Conservation (phyloP, 1,140 invertebrate species). For the Saxidomus purpurata region DNA sequence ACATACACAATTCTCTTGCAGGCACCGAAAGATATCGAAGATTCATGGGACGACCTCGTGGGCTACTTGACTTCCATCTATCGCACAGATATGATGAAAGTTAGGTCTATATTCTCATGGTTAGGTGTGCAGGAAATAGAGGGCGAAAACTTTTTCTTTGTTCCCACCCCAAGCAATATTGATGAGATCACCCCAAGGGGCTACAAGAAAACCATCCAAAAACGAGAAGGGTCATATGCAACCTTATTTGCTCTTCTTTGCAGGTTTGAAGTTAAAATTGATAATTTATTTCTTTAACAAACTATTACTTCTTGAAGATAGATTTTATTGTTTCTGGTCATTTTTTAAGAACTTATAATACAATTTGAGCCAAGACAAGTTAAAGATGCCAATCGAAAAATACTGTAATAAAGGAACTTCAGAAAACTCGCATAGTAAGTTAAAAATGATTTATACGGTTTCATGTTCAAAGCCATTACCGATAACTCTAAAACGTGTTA, state of each 20-base stretch:
- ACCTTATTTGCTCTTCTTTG: conserved; percentile 71
- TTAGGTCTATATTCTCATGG: conserved; percentile 69
- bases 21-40: conserved; percentile 55
- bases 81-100: conserved; percentile 66
- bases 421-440: too few relatives aligned
- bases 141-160: conserved; percentile 42
- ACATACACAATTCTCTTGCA: too few relatives aligned
- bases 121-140: conserved; percentile 63
- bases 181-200: conserved; percentile 59
- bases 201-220: conserved; percentile 63
- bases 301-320: not conserved
- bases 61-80: conserved; percentile 47
- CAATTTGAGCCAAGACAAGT: not conserved
- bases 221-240: conserved; percentile 53
- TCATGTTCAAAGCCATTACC: too few relatives aligned
- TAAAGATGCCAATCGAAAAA: too few relatives aligned
- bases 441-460: too few relatives aligned
- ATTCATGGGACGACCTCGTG: conserved; percentile 63
- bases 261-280: conserved; percentile 50
- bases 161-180: conserved; percentile 23
- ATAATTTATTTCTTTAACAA: not conserved
- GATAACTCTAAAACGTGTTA: too few relatives aligned
- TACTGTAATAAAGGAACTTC: too few relatives aligned
- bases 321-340: too few relatives aligned
- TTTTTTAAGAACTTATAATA: not conserved